These are phyloP conservation scores for Synanthedon formicaeformis DNA, from an alignment of 2,888 invertebrate species.

Conservation along the genomic window DNA sequence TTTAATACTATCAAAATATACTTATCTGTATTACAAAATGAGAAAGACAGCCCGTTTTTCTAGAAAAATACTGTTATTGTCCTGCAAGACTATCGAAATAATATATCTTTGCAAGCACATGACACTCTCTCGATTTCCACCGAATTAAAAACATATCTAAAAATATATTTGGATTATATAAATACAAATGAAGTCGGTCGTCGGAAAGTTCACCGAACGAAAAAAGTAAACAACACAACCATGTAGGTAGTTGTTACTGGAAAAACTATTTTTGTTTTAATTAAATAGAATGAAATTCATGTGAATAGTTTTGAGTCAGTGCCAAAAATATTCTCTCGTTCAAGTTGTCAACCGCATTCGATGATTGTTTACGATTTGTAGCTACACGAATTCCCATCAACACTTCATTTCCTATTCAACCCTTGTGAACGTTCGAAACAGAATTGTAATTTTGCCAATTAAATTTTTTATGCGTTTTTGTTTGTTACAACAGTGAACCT, in stretches of 20 bases:
- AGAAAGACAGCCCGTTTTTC: too few species aligned
- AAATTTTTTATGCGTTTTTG: too few species aligned
- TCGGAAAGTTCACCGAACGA: neutral
- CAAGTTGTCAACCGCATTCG: slow-evolving; percentile 17
- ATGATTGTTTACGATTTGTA: neutral
- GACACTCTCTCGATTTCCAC: too few species aligned
- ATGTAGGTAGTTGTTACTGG: neutral
- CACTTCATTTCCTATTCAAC: slow-evolving; percentile 5
- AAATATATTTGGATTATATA: neutral
- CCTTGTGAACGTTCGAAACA: neutral
- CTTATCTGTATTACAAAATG: too few species aligned
- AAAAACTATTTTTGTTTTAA: slow-evolving; percentile 4
- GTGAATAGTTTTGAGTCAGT: slow-evolving; percentile 17
- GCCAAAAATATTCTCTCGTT: slow-evolving; percentile 29
- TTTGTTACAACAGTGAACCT: too few species aligned
- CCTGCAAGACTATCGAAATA: too few species aligned
- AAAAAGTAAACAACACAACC: neutral
- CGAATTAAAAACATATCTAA: neutral
- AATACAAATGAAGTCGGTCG: neutral
- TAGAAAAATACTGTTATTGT: too few species aligned
- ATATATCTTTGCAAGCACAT: too few species aligned
- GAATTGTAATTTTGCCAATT: neutral
- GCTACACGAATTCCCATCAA: slow-evolving; percentile 1
- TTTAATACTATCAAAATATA: too few species aligned
- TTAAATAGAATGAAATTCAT: slow-evolving; percentile 9